Evolutionary conservation across 1,140 invertebrate genomes (phyloP).

Genomic region (Lasioglossum baleicum): DNA sequence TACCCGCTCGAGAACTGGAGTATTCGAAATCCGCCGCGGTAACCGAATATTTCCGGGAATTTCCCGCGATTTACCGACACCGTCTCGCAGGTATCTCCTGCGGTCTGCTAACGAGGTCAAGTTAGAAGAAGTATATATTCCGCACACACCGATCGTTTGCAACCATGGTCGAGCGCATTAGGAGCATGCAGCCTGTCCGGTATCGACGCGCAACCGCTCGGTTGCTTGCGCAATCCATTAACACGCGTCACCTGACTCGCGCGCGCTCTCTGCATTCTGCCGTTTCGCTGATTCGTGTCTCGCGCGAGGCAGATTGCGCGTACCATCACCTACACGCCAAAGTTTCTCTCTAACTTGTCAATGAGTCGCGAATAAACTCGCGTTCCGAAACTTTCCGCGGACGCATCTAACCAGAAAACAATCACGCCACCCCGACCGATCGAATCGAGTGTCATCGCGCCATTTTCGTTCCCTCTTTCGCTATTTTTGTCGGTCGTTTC

Average conservation of each 20-base stretch:
- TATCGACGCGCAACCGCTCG: slow-evolving; percentile 40
- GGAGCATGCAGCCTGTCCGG: slow-evolving; percentile 51
- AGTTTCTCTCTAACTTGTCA: background rate
- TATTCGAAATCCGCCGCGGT: background rate
- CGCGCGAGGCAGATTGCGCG: background rate
- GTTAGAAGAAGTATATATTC: slow-evolving; percentile 33
- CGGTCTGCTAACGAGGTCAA: slow-evolving; percentile 27
- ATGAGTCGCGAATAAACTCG: background rate
- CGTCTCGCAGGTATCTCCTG: background rate
- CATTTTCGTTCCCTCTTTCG: no score
- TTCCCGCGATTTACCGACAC: background rate
- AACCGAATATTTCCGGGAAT: background rate
- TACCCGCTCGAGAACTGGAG: background rate
- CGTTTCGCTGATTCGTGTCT: background rate
- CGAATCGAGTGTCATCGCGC: no score
- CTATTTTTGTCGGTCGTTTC: no score
- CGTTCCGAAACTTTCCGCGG: background rate
- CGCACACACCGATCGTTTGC: slow-evolving; percentile 5
- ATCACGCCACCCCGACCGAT: no score
- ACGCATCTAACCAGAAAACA: background rate
- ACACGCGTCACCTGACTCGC: slow-evolving; percentile 46
- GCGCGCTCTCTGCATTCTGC: no score
- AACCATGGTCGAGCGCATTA: slow-evolving; percentile 45
- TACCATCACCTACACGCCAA: background rate
- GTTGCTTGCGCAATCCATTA: slow-evolving; percentile 55